These are phyloP conservation scores for Clostera curtula DNA, from an alignment of 2,888 invertebrate genomes.

Conservation along the genomic window DNA sequence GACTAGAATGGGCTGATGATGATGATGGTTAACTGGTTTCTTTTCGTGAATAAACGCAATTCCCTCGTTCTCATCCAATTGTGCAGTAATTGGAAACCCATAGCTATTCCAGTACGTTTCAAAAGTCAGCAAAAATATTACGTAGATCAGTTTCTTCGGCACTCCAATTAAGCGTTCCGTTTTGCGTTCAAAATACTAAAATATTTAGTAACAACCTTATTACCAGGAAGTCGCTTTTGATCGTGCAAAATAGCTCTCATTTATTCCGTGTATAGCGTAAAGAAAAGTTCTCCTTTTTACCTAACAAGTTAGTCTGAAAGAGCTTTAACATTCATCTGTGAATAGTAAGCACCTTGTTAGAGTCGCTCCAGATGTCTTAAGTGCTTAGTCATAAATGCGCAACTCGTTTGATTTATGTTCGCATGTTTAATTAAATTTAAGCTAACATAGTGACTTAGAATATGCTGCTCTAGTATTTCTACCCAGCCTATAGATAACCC, in stretches of 20 bases:
- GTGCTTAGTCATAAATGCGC: conserved; percentile 43
- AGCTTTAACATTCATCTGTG: conserved; percentile 47
- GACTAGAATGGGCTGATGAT: no score
- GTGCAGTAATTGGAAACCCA: conserved; percentile 6
- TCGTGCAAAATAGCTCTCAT: conserved; percentile 46
- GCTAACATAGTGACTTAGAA: conserved; percentile 28
- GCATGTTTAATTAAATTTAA: conserved; percentile 36
- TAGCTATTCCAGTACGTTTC: conserved; percentile 4
- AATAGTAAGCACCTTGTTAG: conserved; percentile 61
- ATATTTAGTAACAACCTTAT: conserved; percentile 37
- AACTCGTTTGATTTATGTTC: conserved; percentile 29
- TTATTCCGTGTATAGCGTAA: conserved; percentile 30
- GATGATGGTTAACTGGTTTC: no score
- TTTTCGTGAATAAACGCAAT: not conserved
- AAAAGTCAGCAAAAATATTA: conserved; percentile 3
- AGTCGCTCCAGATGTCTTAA: conserved; percentile 53
- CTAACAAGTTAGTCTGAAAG: conserved; percentile 53
- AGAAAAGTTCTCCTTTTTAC: conserved; percentile 51
- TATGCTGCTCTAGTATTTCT: conserved; percentile 8
- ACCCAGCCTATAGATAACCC: no score
- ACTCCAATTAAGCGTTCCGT: conserved; percentile 30
- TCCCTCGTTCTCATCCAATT: not conserved
- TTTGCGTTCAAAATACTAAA: conserved; percentile 19
- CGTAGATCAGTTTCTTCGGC: conserved; percentile 13
- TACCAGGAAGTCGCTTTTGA: conserved; percentile 40